phyloP scores from a whole-genome alignment of 2,888 invertebrate species.

The Cinara cedri region DNA sequence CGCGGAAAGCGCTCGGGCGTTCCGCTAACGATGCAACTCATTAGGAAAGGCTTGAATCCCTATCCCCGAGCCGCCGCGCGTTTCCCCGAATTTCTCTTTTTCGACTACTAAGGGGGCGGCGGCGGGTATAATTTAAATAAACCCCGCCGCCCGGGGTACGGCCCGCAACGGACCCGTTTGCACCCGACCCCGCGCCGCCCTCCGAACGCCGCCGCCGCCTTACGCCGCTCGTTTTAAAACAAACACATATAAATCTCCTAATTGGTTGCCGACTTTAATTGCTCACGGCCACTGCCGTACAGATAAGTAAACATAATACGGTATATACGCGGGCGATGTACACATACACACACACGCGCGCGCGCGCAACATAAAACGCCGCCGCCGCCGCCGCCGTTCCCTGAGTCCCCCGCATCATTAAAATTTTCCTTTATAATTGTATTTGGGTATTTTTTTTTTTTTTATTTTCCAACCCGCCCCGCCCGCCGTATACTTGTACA shows the following conservation, averaged over 20 bases:
- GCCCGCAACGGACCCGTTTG: too few relatives aligned
- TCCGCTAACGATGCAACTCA: conserved; percentile 56
- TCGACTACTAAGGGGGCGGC: conserved; percentile 21
- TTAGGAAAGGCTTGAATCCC: conserved; percentile 42
- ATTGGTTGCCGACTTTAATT: conserved; percentile 56
- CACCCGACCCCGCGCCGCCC: conserved; percentile 17
- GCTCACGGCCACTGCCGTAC: conserved; percentile 52
- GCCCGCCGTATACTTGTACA: not conserved
- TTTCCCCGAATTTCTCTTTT: conserved; percentile 36
- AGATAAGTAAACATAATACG: conserved; percentile 54
- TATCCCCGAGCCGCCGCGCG: not conserved
- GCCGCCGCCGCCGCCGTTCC: not conserved
- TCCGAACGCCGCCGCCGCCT: not conserved
- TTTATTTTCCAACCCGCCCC: not conserved
- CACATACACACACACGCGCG: conserved; percentile 31
- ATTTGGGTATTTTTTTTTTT: conserved; percentile 48
- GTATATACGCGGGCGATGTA: conserved; percentile 19
- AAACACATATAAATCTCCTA: conserved; percentile 47
- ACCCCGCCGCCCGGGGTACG: not conserved
- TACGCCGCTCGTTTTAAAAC: conserved; percentile 46
- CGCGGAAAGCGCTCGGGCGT: conserved; percentile 41
- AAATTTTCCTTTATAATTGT: conserved; percentile 57
- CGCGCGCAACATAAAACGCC: conserved; percentile 36
- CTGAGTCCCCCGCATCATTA: conserved; percentile 54
- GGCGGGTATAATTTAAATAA: conserved; percentile 47